Conservation (phyloP, 2,888 invertebrate species). For the Strigamia transsilvanica region DNA sequence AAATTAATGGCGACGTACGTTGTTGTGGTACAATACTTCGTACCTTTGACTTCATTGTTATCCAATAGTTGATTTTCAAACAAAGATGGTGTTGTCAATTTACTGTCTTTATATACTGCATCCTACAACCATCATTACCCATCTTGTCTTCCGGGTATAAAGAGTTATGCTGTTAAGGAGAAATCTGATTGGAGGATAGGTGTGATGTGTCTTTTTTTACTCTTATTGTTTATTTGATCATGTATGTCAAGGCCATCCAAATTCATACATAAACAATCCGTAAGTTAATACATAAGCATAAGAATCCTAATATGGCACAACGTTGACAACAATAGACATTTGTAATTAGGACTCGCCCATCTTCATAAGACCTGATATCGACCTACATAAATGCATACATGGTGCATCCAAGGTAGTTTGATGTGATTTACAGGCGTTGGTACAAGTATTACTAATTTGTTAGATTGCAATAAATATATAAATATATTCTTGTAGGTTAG, state of each 20-base stretch:
- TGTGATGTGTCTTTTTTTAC: neutral
- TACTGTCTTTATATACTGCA: neutral
- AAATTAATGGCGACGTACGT: neutral
- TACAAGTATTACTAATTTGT: neutral
- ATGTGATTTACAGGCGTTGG: neutral
- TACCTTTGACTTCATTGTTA: constrained; percentile 15
- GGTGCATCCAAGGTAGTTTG: neutral
- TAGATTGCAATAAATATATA: neutral
- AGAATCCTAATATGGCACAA: neutral
- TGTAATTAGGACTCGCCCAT: constrained; percentile 30
- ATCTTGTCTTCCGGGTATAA: constrained; percentile 15
- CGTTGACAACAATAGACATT: constrained; percentile 13
- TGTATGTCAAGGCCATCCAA: constrained; percentile 3
- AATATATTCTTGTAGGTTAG: neutral
- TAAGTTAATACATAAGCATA: constrained; percentile 16
- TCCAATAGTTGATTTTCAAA: neutral
- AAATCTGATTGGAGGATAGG: neutral
- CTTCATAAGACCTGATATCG: neutral
- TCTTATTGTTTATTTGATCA: neutral
- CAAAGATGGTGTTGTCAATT: neutral
- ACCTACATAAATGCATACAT: neutral
- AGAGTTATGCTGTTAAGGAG: constrained; percentile 1
- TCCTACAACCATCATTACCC: neutral
- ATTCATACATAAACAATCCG: neutral
- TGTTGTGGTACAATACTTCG: neutral